These are phyloP conservation scores for Euclidia mi DNA, from an alignment of 2,888 invertebrate species.

Conservation along the genomic window DNA sequence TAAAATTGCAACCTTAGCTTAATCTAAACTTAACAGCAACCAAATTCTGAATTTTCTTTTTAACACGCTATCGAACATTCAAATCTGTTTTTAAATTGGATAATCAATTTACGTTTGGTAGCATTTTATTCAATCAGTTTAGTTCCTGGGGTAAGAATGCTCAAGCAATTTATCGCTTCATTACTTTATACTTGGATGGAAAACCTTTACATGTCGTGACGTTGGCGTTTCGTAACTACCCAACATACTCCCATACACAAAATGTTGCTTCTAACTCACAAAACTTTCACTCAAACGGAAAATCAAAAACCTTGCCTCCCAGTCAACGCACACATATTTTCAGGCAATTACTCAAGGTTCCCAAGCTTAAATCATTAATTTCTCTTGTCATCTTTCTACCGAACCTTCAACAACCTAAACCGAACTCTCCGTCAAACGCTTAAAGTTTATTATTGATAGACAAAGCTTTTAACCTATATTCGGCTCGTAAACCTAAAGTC, in stretches of 20 bases:
- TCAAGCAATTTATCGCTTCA: no score
- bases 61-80: no score
- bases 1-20: no score
- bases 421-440: conserved; percentile 6
- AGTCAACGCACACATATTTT: conserved; percentile 29
- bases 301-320: conserved; percentile 20
- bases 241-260: not conserved
- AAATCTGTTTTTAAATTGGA: no score
- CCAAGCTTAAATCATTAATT: conserved; percentile 42
- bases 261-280: conserved; percentile 5
- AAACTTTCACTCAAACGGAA: conserved; percentile 23
- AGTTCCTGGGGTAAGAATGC: no score
- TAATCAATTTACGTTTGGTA: no score
- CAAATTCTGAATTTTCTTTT: no score
- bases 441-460: conserved; percentile 8
- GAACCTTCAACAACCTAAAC: conserved; percentile 2
- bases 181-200: no score
- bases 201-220: not conserved
- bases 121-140: no score
- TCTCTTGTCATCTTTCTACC: conserved; percentile 36
- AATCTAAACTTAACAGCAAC: no score
- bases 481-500: conserved; percentile 4
- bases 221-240: not conserved
- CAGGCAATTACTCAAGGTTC: conserved; percentile 39
- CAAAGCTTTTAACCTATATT: not conserved